A percentile compares a stretch with the other conserved stretches of the same genome.
These are phyloP conservation scores for Polymixis flavicincta DNA, from an alignment of 2,888 invertebrate genomes.

Conservation along the genomic window DNA sequence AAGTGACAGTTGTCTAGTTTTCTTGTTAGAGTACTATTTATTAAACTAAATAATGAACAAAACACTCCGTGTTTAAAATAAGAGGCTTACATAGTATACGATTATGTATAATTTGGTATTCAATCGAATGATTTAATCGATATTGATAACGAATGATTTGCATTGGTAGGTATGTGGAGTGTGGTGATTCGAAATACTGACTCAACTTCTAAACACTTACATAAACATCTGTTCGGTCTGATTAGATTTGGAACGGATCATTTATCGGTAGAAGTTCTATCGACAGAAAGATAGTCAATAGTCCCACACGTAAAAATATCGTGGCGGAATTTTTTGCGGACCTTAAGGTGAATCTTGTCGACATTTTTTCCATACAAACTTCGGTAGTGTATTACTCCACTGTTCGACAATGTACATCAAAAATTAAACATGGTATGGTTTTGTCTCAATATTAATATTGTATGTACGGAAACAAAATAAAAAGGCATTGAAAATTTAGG, in stretches of 20 bases:
- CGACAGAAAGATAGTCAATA: not conserved
- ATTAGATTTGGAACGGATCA: constrained; percentile 9
- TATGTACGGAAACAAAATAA: too few relatives aligned
- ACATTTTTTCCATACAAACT: too few relatives aligned
- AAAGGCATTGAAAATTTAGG: too few relatives aligned
- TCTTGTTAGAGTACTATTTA: constrained; percentile 25
- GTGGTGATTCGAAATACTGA: constrained; percentile 51
- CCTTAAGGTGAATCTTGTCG: too few relatives aligned
- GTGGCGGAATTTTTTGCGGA: not conserved
- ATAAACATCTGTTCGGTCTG: not conserved
- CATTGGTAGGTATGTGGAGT: constrained; percentile 52
- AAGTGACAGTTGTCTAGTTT: constrained; percentile 3
- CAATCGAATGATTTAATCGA: constrained; percentile 49
- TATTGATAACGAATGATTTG: constrained; percentile 51
- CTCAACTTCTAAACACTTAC: constrained; percentile 12
- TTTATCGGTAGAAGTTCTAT: not conserved
- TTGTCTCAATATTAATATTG: too few relatives aligned
- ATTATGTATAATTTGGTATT: constrained; percentile 63
- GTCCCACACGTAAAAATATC: too few relatives aligned
- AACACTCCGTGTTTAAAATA: constrained; percentile 56
- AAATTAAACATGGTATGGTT: too few relatives aligned
- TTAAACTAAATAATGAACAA: constrained; percentile 55
- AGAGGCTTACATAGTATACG: constrained; percentile 55
- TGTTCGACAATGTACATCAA: too few relatives aligned
- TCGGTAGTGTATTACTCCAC: too few relatives aligned